Base-by-base conservation (phyloP, 2,888 invertebrate species). In the Idaea biselata region DNA sequence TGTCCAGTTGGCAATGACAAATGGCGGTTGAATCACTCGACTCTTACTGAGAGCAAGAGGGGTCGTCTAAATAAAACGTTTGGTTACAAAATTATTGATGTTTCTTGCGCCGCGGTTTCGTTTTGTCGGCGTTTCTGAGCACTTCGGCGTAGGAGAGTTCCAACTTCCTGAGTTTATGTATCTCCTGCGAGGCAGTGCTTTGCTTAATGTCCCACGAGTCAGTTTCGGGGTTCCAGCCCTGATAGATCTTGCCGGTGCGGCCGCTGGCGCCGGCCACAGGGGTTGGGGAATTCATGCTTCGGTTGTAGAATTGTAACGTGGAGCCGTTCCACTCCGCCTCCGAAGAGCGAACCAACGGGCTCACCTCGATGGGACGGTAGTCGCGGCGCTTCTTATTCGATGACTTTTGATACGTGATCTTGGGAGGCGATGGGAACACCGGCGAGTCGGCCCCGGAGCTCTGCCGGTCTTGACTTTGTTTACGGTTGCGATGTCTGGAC, bases 131-230 rank as follows among this genome's bases (percentile, higher is more conserved):
- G 81, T 95, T 95, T 70, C 96, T 93, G 68, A 97, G 89, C 18
- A 96, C 97, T 84, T 97, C 97, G 6, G 97, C 97, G 83, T 97
- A 97, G 16, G 97, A 96, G 79, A 96, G 93, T 78, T 97, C 97
- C 60, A 97, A 92, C 78, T 95, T 95, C 81, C 96, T 95, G 65
- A 97, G 89, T 80, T 96, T 96, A 81, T 97, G 95, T 71, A 97
- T 95, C 76, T 97, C 97, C 78, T 97, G 96, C 14, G 97, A 96
- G 6, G 97, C 97, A 8, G 95, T 94, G 84, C 96, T 96, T 82
- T 94, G 91, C 69, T 93, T 91, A 61, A 90, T 88, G 74, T 93
- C 86, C 90, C 89, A 88, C 63, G 90, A 85, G 75, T 91, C 85
- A 0, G 93, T 92, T 69, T 92, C 93, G 8, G 92, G 73, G 79